phyloP scores from a whole-genome alignment of 2,113 vertebrate genomes.

The Tenrec ecaudatus region DNA sequence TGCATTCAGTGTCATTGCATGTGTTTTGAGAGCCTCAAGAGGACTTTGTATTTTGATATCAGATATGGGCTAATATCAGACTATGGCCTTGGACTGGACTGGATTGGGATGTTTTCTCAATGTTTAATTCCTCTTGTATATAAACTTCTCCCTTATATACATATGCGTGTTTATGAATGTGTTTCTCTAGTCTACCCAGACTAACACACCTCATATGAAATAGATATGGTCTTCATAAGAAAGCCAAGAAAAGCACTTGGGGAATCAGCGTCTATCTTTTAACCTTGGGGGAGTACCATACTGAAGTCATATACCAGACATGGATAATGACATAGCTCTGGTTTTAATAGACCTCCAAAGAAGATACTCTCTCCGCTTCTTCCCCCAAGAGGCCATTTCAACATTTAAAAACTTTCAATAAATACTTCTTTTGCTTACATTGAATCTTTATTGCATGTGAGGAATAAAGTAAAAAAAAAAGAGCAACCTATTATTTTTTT shows the following conservation, averaged over 20 bases:
- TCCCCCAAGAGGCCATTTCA: conserved; percentile 36
- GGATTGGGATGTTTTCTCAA: too few species aligned
- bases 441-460: not conserved
- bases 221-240: too few species aligned
- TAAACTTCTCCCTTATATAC: too few species aligned
- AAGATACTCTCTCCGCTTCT: conserved; percentile 8
- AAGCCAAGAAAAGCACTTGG: not conserved
- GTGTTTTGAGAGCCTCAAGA: too few species aligned
- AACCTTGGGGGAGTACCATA: conserved; percentile 52
- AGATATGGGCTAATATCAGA: too few species aligned
- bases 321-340: not conserved
- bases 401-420: conserved; percentile 4
- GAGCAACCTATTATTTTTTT: not conserved
- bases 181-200: too few species aligned
- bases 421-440: conserved; percentile 29
- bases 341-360: conserved; percentile 70
- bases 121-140: too few species aligned
- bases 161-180: too few species aligned
- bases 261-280: conserved; percentile 16
- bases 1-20: too few species aligned
- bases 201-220: too few species aligned
- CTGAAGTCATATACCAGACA: conserved; percentile 1
- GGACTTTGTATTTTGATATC: too few species aligned
- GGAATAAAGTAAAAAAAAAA: not conserved
- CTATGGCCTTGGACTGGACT: not conserved